These are phyloP conservation scores for Dasypus novemcinctus DNA, from an alignment of 2,113 vertebrate species.

Conservation along the genomic window DNA sequence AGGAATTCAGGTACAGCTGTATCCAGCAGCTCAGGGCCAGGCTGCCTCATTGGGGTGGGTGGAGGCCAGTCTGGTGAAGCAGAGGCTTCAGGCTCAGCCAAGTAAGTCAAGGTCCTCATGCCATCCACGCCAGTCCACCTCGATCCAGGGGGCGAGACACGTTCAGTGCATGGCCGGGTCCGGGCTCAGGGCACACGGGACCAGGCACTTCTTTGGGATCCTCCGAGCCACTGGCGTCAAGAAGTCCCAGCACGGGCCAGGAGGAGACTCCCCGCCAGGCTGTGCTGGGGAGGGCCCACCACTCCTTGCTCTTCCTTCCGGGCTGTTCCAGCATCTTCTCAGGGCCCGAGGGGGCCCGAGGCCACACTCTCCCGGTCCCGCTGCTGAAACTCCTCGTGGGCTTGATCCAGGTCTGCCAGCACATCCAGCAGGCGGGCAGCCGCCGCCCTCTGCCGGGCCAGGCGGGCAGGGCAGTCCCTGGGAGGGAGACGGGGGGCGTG, in stretches of 20 bases:
- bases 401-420: constrained; percentile 86
- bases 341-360: constrained; percentile 75
- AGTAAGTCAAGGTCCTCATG: not conserved
- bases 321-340: not conserved
- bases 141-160: not conserved
- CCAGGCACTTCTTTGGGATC: not conserved
- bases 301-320: not conserved
- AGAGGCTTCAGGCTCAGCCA: not conserved
- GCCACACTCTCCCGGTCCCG: constrained; percentile 80
- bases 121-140: not conserved
- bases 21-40: constrained; percentile 29
- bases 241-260: not conserved
- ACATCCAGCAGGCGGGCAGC: constrained; percentile 84
- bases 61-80: not conserved
- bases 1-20: constrained; percentile 26
- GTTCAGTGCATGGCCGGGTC: not conserved
- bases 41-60: accelerated
- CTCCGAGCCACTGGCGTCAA: not conserved
- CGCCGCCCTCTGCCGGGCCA: constrained; percentile 67
- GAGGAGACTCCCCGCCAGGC: not conserved
- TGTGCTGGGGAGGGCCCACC: accelerated
- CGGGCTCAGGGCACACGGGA: not conserved
- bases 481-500: not conserved
- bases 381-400: constrained; percentile 85
- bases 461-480: constrained; percentile 57